Evolutionary conservation across 2,888 invertebrate genomes (phyloP).

Genomic region (Cynaeus angustus): DNA sequence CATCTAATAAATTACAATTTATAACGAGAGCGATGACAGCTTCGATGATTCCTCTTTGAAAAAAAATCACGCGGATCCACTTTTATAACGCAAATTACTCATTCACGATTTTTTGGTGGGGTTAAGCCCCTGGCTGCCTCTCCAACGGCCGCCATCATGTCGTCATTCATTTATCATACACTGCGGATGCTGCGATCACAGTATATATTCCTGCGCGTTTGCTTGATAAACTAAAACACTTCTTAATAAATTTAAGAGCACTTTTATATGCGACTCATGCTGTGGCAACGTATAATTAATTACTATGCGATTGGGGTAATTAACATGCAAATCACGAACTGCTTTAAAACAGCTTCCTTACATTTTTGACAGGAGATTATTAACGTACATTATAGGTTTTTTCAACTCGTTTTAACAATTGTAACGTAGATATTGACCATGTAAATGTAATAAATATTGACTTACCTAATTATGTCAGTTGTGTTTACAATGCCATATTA

Average conservation of each 20-base stretch:
- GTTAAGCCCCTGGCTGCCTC: neutral
- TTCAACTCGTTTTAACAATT: neutral
- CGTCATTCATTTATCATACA: conserved; percentile 7
- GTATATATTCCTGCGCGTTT: neutral
- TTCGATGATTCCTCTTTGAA: conserved; percentile 6
- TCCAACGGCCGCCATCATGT: conserved; percentile 8
- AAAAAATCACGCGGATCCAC: conserved; percentile 15
- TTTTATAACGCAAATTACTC: conserved; percentile 9
- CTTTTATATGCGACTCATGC: conserved; percentile 12
- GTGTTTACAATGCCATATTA: conserved; percentile 24
- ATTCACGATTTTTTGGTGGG: conserved; percentile 6
- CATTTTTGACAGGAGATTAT: conserved; percentile 14
- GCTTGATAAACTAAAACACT: conserved; percentile 25
- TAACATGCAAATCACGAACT: conserved; percentile 23
- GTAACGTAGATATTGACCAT: neutral
- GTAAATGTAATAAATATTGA: conserved; percentile 18
- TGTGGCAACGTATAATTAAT: conserved; percentile 25
- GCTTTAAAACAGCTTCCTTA: conserved; percentile 20
- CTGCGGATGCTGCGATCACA: neutral
- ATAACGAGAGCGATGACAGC: conserved; percentile 26
- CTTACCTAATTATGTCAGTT: conserved; percentile 35
- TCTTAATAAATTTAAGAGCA: conserved; percentile 25
- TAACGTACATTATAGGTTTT: neutral
- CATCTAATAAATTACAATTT: conserved; percentile 18
- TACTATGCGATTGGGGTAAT: conserved; percentile 9